Conservation (phyloP, 2,888 invertebrate genomes). For the Timandra comae region DNA sequence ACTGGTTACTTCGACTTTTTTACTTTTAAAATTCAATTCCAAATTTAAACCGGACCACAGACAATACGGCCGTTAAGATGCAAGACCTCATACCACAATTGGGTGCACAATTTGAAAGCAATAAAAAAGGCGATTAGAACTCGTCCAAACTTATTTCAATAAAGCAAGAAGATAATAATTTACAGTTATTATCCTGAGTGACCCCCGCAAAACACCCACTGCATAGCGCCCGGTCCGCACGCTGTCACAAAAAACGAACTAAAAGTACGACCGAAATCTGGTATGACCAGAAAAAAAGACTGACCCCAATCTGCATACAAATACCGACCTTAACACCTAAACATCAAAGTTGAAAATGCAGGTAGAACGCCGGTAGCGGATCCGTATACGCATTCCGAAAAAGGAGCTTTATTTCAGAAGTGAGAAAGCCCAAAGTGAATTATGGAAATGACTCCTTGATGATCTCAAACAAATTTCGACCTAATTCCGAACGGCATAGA, state of each 20-base stretch:
- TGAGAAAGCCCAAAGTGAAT: constrained; percentile 72
- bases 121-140: constrained; percentile 56
- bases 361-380: constrained; percentile 23
- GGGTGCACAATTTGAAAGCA: constrained; percentile 11
- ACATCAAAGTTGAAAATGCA: constrained; percentile 30
- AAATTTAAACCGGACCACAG: too few species aligned
- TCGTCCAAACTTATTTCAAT: constrained; percentile 66
- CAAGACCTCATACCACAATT: constrained; percentile 5
- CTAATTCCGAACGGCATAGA: constrained; percentile 27
- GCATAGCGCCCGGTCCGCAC: constrained; percentile 53
- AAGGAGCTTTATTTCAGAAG: constrained; percentile 73
- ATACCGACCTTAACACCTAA: constrained; percentile 32
- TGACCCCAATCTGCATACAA: constrained; percentile 22
- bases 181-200: constrained; percentile 75
- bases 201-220: constrained; percentile 76
- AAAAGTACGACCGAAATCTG: constrained; percentile 65
- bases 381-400: constrained; percentile 49
- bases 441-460: constrained; percentile 49
- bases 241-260: constrained; percentile 64
- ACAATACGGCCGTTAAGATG: not conserved
- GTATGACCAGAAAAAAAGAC: constrained; percentile 64
- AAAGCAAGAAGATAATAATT: constrained; percentile 70
- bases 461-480: constrained; percentile 29
- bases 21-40: too few species aligned
- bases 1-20: too few species aligned